A percentile compares a stretch with the other conserved stretches of the same genome.
These are phyloP conservation scores for Protula sp. DNA, from an alignment of 2,888 invertebrate genomes.

Conservation along the genomic window DNA sequence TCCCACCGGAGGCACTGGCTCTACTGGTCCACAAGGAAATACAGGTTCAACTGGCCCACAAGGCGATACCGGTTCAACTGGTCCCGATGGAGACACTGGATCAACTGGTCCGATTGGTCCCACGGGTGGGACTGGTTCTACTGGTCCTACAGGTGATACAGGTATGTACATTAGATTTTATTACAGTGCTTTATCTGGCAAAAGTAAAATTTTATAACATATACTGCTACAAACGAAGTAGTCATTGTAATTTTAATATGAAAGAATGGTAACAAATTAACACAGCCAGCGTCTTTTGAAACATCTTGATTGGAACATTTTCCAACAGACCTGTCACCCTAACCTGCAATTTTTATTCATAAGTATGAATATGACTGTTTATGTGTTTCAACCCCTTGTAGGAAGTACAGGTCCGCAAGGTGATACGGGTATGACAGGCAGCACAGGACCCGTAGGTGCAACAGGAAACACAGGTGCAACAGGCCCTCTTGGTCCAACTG, in stretches of 20 bases:
- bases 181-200: too few species aligned
- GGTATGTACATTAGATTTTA: not conserved
- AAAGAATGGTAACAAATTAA: too few species aligned
- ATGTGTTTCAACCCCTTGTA: too few species aligned
- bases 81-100: conserved; percentile 13
- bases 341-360: too few species aligned
- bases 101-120: conserved; percentile 4
- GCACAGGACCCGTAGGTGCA: conserved; percentile 13
- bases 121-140: not conserved
- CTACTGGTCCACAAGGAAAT: conserved; percentile 13
- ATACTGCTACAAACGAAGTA: too few species aligned
- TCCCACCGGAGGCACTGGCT: conserved; percentile 14
- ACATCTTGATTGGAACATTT: too few species aligned
- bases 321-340: too few species aligned
- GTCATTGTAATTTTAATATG: too few species aligned
- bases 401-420: conserved; percentile 20
- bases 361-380: too few species aligned
- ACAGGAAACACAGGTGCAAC: conserved; percentile 14
- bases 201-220: too few species aligned
- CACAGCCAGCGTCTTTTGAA: too few species aligned
- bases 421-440: conserved; percentile 11
- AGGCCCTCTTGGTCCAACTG: conserved; percentile 16
- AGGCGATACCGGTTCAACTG: conserved; percentile 19
- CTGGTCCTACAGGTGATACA: not conserved
- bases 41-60: conserved; percentile 15